phyloP scores from a whole-genome alignment of 2,888 invertebrate genomes.

The Dysmachus trigonus region DNA sequence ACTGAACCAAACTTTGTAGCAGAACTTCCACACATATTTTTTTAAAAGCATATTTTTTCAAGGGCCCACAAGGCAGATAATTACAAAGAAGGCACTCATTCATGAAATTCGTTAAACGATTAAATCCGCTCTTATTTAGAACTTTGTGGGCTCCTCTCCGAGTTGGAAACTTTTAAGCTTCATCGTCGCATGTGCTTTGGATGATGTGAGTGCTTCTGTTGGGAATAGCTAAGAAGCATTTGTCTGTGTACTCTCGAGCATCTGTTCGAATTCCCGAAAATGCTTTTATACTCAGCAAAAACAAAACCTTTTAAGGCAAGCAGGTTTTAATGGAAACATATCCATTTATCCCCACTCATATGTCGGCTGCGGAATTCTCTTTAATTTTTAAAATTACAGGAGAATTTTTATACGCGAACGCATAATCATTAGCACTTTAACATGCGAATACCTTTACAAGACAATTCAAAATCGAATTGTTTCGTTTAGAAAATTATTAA shows the following conservation, averaged over 20 bases:
- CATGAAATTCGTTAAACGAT: conserved; percentile 52
- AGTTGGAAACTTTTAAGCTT: conserved; percentile 42
- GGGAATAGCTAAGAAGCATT: background rate
- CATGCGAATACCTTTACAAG: background rate
- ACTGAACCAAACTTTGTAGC: background rate
- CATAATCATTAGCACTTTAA: background rate
- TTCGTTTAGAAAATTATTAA: background rate
- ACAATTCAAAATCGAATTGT: background rate
- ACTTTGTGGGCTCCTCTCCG: conserved; percentile 18
- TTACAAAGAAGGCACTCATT: conserved; percentile 44
- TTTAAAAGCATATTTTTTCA: background rate
- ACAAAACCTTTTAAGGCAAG: conserved; percentile 44
- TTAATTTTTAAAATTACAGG: conserved; percentile 28
- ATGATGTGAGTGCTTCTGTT: background rate
- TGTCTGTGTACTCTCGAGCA: conserved; percentile 21
- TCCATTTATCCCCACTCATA: conserved; percentile 24
- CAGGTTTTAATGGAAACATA: conserved; percentile 28
- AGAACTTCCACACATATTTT: background rate
- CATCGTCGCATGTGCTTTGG: conserved; percentile 3
- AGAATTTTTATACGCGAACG: background rate
- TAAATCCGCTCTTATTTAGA: conserved; percentile 45
- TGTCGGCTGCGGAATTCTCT: background rate
- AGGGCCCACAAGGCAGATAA: background rate
- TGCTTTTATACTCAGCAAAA: conserved; percentile 47
- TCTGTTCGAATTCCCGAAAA: conserved; percentile 47